These are phyloP conservation scores for Felis catus DNA, from an alignment of 2,113 vertebrate species.

Conservation along the genomic window DNA sequence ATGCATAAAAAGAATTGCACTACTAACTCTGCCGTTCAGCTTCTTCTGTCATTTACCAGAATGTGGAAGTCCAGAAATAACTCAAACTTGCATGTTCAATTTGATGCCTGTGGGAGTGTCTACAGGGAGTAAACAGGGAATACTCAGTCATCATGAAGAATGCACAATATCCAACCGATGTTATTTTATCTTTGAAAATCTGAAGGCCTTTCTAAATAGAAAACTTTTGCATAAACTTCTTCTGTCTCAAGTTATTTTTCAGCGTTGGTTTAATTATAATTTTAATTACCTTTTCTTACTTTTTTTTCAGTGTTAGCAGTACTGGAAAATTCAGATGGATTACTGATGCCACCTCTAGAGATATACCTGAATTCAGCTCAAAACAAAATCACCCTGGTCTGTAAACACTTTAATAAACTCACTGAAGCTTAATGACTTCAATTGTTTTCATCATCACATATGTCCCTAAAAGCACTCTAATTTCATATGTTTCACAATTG, in stretches of 20 bases:
- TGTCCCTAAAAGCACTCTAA: neutral
- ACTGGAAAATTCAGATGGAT: conserved; percentile 72
- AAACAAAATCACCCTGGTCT: conserved; percentile 57
- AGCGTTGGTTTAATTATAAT: conserved; percentile 65
- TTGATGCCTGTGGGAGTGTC: neutral
- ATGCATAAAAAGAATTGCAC: neutral
- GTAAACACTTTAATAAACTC: conserved; percentile 58
- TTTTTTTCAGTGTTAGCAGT: conserved; percentile 50
- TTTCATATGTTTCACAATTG: neutral
- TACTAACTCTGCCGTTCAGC: neutral
- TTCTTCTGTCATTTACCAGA: neutral
- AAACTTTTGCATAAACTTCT: conserved; percentile 45
- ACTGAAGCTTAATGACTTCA: conserved; percentile 49
- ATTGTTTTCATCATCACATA: conserved; percentile 49
- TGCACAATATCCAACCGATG: neutral
- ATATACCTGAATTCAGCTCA: conserved; percentile 58
- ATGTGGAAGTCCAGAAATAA: neutral
- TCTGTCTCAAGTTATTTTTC: conserved; percentile 46
- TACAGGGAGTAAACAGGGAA: neutral
- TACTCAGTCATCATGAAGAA: neutral
- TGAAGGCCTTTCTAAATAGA: conserved; percentile 68
- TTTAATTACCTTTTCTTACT: conserved; percentile 76
- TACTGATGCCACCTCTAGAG: conserved; percentile 44
- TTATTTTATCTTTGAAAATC: conserved; percentile 69
- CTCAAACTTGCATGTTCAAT: neutral